These are phyloP conservation scores for Aromia moschata DNA, from an alignment of 2,888 invertebrate species.

Conservation along the genomic window DNA sequence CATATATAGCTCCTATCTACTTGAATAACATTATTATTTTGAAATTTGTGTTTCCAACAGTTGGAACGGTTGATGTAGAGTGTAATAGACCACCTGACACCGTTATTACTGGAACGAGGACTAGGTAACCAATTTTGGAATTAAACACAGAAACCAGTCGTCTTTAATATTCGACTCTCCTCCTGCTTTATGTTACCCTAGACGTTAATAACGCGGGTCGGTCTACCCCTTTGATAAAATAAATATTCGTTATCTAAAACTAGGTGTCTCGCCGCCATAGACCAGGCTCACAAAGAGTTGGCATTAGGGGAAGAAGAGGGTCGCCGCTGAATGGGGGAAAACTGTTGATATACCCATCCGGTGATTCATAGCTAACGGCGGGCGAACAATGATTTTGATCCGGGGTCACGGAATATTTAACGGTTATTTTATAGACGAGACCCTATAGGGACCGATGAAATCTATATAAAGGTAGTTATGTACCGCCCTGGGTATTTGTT, in stretches of 20 bases:
- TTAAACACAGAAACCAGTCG: no score
- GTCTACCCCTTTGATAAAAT: conserved; percentile 17
- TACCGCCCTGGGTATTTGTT: not conserved
- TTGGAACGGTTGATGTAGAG: no score
- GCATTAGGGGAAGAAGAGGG: conserved; percentile 1
- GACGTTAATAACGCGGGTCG: conserved; percentile 6
- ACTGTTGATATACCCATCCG: conserved; percentile 23
- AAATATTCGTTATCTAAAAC: conserved; percentile 32
- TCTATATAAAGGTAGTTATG: no score
- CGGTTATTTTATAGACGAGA: conserved; percentile 2
- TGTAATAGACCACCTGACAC: no score
- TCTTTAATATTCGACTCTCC: no score
- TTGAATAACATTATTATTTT: no score
- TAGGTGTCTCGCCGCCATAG: conserved; percentile 1
- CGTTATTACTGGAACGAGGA: no score
- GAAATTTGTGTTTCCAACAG: no score
- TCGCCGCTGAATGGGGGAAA: conserved; percentile 20
- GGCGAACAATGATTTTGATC: conserved; percentile 14
- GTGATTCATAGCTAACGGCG: conserved; percentile 9
- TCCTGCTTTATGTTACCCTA: no score
- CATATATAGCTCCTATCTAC: no score
- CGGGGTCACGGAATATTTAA: conserved; percentile 8
- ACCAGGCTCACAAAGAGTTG: conserved; percentile 13
- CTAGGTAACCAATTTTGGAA: no score
- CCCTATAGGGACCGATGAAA: not conserved